Evolutionary conservation across 1,140 invertebrate species (phyloP).

Genomic region (Drosophila obscura): DNA sequence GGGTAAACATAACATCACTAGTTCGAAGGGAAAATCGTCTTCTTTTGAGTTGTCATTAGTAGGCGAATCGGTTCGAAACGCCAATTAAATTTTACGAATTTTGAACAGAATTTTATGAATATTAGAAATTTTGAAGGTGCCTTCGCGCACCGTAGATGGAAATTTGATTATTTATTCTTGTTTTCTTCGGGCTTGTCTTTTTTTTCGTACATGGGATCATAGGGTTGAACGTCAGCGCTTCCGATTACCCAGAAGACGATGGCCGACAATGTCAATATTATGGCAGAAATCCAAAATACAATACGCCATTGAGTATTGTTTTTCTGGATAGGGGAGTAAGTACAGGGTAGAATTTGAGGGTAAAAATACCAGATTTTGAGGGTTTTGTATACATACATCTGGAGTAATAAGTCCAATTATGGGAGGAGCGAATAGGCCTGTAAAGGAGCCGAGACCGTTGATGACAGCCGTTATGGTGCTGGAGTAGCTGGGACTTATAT

Average conservation of each 20-base stretch:
- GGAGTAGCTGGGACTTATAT: conserved; percentile 90
- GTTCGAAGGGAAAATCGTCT: no score
- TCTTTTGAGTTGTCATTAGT: no score
- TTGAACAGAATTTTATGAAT: no score
- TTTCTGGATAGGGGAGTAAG: neutral
- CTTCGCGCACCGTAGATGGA: no score
- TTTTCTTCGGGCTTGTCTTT: conserved; percentile 1
- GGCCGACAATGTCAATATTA: conserved; percentile 7
- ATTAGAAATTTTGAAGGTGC: no score
- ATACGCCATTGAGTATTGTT: conserved; percentile 24
- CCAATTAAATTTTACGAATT: no score
- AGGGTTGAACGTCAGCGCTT: conserved; percentile 30
- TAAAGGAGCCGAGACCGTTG: conserved; percentile 91
- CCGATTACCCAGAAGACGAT: conserved; percentile 34
- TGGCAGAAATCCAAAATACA: conserved; percentile 26
- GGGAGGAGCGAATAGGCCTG: conserved; percentile 89
- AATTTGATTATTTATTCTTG: conserved; percentile 1
- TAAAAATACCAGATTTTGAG: no score
- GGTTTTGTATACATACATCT: neutral
- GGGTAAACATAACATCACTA: no score
- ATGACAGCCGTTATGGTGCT: conserved; percentile 91
- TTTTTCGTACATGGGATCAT: conserved; percentile 32
- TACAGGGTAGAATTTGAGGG: conserved; percentile 4
- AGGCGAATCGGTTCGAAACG: no score
- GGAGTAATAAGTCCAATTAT: conserved; percentile 32